A percentile compares a stretch with the other conserved stretches of the same genome.
Evolutionary conservation across 2,797 vertebrate species (phyloP).

Genomic region (Jordanella pulchra): DNA sequence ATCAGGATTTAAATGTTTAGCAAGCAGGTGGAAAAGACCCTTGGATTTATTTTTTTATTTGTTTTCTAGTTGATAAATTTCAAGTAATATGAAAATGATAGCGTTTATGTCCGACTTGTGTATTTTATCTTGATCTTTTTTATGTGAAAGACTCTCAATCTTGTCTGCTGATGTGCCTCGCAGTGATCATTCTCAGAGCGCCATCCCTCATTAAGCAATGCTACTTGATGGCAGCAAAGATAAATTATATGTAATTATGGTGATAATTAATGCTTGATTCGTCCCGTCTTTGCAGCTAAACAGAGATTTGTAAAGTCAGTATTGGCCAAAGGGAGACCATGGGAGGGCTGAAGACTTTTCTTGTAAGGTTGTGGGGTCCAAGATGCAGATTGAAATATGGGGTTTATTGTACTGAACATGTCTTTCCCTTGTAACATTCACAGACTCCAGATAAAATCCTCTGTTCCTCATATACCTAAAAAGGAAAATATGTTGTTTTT

Average conservation of each 20-base stretch:
- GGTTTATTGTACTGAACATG: constrained; percentile 81
- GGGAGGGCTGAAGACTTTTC: constrained; percentile 69
- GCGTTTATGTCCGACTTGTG: neutral
- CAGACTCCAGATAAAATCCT: constrained; percentile 74
- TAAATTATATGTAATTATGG: constrained; percentile 81
- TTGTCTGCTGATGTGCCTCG: constrained; percentile 58
- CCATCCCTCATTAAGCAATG: constrained; percentile 76
- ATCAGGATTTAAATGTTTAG: constrained; percentile 60
- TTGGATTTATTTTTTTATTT: constrained; percentile 18
- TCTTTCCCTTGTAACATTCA: constrained; percentile 69
- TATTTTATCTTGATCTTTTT: constrained; percentile 10
- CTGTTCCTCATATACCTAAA: constrained; percentile 63
- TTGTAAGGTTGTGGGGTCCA: constrained; percentile 73
- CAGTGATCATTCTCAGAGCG: constrained; percentile 67
- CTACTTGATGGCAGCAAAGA: constrained; percentile 74
- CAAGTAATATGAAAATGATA: neutral
- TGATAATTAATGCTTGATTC: constrained; percentile 77
- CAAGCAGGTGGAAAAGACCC: constrained; percentile 16
- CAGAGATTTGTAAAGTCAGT: constrained; percentile 71
- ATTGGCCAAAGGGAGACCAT: constrained; percentile 57
- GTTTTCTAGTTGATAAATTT: constrained; percentile 1
- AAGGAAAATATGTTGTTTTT: constrained; percentile 69
- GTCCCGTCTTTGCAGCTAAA: constrained; percentile 64
- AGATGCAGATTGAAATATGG: constrained; percentile 80
- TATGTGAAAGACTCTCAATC: constrained; percentile 13